Evolutionary conservation across 2,797 vertebrate species (phyloP), one percentile per base, ranked within the genome.

Genomic region (Philypnodon macrostomus): DNA sequence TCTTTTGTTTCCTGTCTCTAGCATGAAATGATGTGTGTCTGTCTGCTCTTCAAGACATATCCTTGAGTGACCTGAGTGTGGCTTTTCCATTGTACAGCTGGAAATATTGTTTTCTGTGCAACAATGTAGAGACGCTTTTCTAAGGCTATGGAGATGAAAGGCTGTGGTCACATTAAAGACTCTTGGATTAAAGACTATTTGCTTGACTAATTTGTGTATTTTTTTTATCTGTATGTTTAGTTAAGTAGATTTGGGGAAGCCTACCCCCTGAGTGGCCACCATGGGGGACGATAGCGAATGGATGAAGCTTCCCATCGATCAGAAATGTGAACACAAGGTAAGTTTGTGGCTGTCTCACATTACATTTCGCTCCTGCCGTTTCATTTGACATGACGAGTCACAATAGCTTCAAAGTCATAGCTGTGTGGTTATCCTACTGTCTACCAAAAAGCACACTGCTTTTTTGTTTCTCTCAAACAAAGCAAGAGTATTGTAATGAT

Each of bases 211-310:
- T 23, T 12, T 13, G 2, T 4, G 31, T 18, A 7, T 30, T 55
- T 2, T 13, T 49, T 18, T 36, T 48, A 27, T 35, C 33, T 54
- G 6, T 19, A 33, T 4, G 52, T 69, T 48, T 68, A 89, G 88
- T 72, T 77, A 47, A 83, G 39, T 53, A 74, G 51, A 40, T 81
- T 74, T 81, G 77, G 76, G 80, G 79, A 84, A 76, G 63, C 61
- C 56, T 67, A 44, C 57, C 75, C 75, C 59, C 67, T 35, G 8
- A 73, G 56, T 64, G 56, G 79, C 75, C 85, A 89, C 71, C 76
- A 99, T 99, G 96, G 96, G 90, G 89, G 96, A 99, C 56, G 96
- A 98, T 75, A 96, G 91, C 31, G 96, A 99, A 73, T 99, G 96
- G 96, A 90, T 96, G 89, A 99, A 99, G 85, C 87, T 99, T 79